A percentile compares a stretch with the other conserved stretches of the same genome.
Conservation (phyloP, 2,113 vertebrate species). For the Rhadina sibilatrix region DNA sequence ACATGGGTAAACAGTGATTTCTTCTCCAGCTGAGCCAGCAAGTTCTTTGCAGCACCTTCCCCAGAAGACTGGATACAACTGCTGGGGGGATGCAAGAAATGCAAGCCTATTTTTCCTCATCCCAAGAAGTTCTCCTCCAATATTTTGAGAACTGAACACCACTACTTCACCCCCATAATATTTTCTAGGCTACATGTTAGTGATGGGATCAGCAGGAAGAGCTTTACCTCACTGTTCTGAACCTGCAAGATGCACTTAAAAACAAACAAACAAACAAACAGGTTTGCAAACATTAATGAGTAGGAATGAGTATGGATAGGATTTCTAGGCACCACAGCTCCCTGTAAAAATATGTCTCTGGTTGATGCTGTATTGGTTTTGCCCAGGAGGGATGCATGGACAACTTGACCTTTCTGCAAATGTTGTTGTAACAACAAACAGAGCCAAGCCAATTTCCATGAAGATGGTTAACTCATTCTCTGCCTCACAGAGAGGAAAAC, state of each 20-base stretch:
- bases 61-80: background rate
- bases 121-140: background rate
- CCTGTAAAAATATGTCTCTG: background rate
- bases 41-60: background rate
- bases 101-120: background rate
- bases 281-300: background rate
- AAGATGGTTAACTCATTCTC: background rate
- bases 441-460: background rate
- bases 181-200: background rate
- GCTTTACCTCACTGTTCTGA: background rate
- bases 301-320: background rate
- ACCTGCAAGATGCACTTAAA: background rate
- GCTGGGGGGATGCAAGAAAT: background rate
- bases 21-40: background rate
- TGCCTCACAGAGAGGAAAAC: background rate
- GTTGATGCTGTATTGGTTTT: background rate
- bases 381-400: background rate
- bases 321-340: background rate
- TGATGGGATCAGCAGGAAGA: rapidly evolving
- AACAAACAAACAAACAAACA: background rate
- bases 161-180: background rate
- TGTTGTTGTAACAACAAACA: slow-evolving; percentile 26
- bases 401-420: slow-evolving; percentile 41
- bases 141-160: background rate
- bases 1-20: background rate